Base-by-base conservation (phyloP, 2,888 invertebrate genomes). In the Crioceris asparagi region DNA sequence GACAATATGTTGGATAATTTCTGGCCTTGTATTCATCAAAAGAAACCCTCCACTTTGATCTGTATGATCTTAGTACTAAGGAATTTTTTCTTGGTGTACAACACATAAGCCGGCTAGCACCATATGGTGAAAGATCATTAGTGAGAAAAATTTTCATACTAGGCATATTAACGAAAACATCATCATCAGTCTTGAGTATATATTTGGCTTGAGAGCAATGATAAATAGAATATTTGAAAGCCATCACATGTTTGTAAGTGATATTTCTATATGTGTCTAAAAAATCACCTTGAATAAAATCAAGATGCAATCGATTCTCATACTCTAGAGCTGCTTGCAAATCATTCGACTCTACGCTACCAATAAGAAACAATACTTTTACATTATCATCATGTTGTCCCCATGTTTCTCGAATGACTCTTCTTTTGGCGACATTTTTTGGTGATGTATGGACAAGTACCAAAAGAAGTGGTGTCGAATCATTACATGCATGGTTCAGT, bases 181-280 rank as follows among this genome's bases (percentile, higher is more conserved):
- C 85, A 55, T 85, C 85, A 56, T 85, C 85, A 39, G 78, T 74
- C 61, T 85, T 85, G 36, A 85, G 64, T 36, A 85, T 58, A 44
- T 63, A 64, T 49, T 72, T 77, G 1, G 80, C 83, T 23, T 68
- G 65, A 0, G 74, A 68, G 57, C 87, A 87, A 52, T 79, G 73
- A 50, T 76, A 77, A 1, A 72, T 65, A 14, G 78, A 75, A 79
- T 86, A 87, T 55, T 85, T 84, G 29, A 87, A 66, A 0, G 78
- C 81, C 75, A 84, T 84, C 4, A 82, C 77, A 59, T 87, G 85
- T 55, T 88, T 88, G 52, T 86, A 81, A 0, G 87, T 87, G 64
- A 88, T 72, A 60, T 88, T 88, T 33, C 77, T 70, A 54, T 88
- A 88, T 1, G 77, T 71, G 62, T 88, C 88, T 26, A 70, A 47